Percentiles rank a stretch among this genome's conserved stretches.
Conservation (phyloP, 2,113 vertebrate genomes). For the Phylloscopus trochiloides region DNA sequence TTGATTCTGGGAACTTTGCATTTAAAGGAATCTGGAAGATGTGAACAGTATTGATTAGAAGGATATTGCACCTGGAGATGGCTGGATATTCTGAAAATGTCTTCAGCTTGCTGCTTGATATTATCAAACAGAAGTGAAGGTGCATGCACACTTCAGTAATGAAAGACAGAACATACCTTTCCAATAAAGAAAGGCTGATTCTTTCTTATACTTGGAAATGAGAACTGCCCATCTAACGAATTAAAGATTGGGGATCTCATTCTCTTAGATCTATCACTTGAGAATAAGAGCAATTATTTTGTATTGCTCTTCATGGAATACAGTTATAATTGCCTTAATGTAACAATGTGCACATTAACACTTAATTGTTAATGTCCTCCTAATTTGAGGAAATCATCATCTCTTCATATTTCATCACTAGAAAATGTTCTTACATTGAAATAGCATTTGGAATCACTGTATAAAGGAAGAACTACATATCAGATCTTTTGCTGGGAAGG, state of each 20-base stretch:
- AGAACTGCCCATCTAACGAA: constrained; percentile 60
- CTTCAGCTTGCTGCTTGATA: background rate
- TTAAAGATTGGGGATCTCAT: constrained; percentile 69
- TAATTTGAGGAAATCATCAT: constrained; percentile 70
- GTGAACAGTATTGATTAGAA: background rate
- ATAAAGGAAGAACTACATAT: background rate
- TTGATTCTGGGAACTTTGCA: background rate
- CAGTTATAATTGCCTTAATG: constrained; percentile 74
- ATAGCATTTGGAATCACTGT: constrained; percentile 4
- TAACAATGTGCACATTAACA: constrained; percentile 71
- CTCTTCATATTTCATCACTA: constrained; percentile 68
- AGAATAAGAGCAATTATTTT: constrained; percentile 81
- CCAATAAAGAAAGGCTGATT: background rate
- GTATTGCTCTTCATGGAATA: constrained; percentile 76
- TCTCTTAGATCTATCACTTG: constrained; percentile 71
- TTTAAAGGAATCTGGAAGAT: background rate
- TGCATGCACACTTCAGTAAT: background rate
- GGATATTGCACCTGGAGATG: background rate
- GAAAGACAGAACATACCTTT: background rate
- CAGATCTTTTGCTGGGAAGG: background rate
- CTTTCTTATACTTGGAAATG: background rate
- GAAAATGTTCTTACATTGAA: constrained; percentile 46
- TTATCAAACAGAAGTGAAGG: background rate
- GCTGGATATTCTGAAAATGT: background rate
- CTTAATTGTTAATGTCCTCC: constrained; percentile 76